Conservation (phyloP, 2,888 invertebrate species). For the Acanthacorydalis orientalis region DNA sequence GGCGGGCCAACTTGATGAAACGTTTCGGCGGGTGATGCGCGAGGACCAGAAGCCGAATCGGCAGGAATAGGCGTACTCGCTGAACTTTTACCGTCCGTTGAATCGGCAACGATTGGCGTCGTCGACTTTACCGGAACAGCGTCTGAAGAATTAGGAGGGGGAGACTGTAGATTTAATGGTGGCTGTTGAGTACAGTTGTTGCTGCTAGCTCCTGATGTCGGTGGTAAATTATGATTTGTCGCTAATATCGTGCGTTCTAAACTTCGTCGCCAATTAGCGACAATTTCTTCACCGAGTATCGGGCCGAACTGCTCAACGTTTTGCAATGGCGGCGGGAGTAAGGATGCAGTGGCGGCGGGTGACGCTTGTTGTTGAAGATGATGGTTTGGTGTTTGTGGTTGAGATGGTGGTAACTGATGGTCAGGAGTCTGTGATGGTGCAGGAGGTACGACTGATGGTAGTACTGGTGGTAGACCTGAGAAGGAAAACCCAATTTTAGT, state of each 20-base stretch:
- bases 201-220: slow-evolving; percentile 14
- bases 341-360: slow-evolving; percentile 12
- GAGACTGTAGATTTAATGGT: slow-evolving; percentile 3
- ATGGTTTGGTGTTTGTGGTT: slow-evolving; percentile 14
- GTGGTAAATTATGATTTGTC: slow-evolving; percentile 16
- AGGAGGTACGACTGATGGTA: slow-evolving; percentile 16
- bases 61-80: slow-evolving; percentile 33
- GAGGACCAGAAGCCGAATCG: slow-evolving; percentile 18
- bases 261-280: slow-evolving; percentile 59
- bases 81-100: slow-evolving; percentile 22
- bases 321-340: slow-evolving; percentile 38
- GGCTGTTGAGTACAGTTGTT: slow-evolving; percentile 3
- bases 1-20: slow-evolving; percentile 25
- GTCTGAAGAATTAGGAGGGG: slow-evolving; percentile 7
- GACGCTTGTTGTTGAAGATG: slow-evolving; percentile 16
- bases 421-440: slow-evolving; percentile 22
- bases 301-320: slow-evolving; percentile 57
- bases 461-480: neutral
- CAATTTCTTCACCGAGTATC: slow-evolving; percentile 67
- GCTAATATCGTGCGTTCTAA: slow-evolving; percentile 34
- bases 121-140: slow-evolving; percentile 22
- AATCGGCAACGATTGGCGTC: slow-evolving; percentile 26
- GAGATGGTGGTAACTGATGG: slow-evolving; percentile 14
- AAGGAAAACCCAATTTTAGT: slow-evolving; percentile 14
- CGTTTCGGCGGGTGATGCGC: slow-evolving; percentile 16